Base-by-base conservation (phyloP, 2,888 invertebrate genomes). In the Hemistola chrysoprasaria region DNA sequence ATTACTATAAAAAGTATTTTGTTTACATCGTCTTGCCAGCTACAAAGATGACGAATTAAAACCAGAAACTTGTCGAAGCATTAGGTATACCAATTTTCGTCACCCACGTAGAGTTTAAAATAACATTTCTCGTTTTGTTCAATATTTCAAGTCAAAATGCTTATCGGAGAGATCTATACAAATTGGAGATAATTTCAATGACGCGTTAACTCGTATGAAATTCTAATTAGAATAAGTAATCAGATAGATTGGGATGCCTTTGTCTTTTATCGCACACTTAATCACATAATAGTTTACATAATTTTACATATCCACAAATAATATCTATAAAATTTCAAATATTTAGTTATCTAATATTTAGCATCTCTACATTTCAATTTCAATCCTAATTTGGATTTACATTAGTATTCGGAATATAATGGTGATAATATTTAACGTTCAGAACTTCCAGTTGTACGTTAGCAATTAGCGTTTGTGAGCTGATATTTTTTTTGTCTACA, bases 71-170 rank as follows among this genome's bases (percentile, higher is more conserved):
- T 49, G 47, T 34, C 39, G 31, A 55, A 64, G 61, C 68, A 11
- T 44, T 30, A 34, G 34, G 56, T 58, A 71, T 60, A 65, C 61
- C 69, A 69, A 65, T 53, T 68, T 4, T 16, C 72, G 64, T 68
- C 65, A 47, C 79, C 81, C 65, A 82, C 80, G 56, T 59, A 54
- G 35, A 47, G 56, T 59, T 66, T 54, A 59, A 78, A 76, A 81
- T 82, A 80, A 65, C 62, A 45, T 58, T 21, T 37, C 33, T 32
- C 22, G 35, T 40, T 35, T 21, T 38, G 33, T 25, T 38, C 47
- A 48, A 22, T 22, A 25, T 22, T 38, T 35, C 25, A 35, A 30
- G 41, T 40, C 43, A 37, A 43, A 29, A 47, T 34, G 20, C 24
- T 40, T 22, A 31, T 29, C 11, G 40, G 6, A 38, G 37, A 56